These are phyloP conservation scores for Poeciliopsis infans DNA, from an alignment of 2,797 vertebrate species.

Conservation along the genomic window DNA sequence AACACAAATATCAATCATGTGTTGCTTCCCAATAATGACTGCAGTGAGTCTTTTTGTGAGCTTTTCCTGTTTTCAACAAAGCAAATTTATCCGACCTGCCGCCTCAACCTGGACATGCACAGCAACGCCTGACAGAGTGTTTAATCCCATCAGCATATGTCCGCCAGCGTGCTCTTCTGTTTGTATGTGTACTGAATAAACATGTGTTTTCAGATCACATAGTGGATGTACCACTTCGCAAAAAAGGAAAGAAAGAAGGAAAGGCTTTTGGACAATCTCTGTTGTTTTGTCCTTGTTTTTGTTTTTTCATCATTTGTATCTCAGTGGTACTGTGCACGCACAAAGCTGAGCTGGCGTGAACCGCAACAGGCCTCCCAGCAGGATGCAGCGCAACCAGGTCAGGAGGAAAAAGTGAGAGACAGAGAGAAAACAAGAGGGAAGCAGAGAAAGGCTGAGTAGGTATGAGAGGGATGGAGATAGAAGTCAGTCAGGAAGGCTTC, in stretches of 20 bases:
- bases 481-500: slow-evolving; percentile 21
- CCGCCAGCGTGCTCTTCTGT: background rate
- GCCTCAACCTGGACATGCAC: background rate
- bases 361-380: slow-evolving; percentile 39
- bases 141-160: slow-evolving; percentile 7
- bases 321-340: slow-evolving; percentile 1
- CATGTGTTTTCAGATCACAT: background rate
- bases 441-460: slow-evolving; percentile 1
- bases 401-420: slow-evolving; percentile 20
- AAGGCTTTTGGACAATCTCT: background rate
- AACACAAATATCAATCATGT: background rate
- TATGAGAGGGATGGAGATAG: slow-evolving; percentile 6
- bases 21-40: background rate
- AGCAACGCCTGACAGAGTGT: background rate
- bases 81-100: background rate
- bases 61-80: background rate
- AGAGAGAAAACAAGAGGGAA: background rate
- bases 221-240: background rate
- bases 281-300: background rate
- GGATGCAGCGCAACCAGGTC: slow-evolving; percentile 53
- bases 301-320: background rate
- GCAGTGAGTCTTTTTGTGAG: background rate
- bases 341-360: slow-evolving; percentile 24
- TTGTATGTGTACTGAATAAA: background rate
- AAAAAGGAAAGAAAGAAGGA: background rate